phyloP scores from a whole-genome alignment of 1,140 invertebrate genomes.

The Eulimnadia texana region DNA sequence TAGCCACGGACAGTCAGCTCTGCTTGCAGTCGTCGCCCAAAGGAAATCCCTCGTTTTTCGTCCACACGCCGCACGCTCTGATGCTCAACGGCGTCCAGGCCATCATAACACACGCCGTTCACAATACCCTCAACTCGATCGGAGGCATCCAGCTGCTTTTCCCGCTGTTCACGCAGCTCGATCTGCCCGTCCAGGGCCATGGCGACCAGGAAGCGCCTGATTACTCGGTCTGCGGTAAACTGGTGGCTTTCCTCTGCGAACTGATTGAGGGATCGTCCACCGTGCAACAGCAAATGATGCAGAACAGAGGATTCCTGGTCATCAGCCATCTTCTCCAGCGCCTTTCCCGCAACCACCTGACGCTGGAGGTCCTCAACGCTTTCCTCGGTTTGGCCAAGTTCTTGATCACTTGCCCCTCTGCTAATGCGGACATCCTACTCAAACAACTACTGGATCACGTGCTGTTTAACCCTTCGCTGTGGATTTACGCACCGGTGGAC shows the following conservation, averaged over 20 bases:
- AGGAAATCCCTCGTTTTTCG: slow-evolving; percentile 91
- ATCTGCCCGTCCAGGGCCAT: slow-evolving; percentile 54
- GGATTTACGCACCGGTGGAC: slow-evolving; percentile 91
- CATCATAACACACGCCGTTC: slow-evolving; percentile 96
- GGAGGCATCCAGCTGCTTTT: slow-evolving; percentile 97
- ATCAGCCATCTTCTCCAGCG: slow-evolving; percentile 93
- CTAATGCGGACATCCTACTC: slow-evolving; percentile 81
- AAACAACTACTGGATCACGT: slow-evolving; percentile 98
- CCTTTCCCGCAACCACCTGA: slow-evolving; percentile 83
- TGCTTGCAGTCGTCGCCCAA: slow-evolving; percentile 95
- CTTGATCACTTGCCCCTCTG: slow-evolving; percentile 81
- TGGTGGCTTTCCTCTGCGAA: slow-evolving; percentile 93
- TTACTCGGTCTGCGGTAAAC: slow-evolving; percentile 48
- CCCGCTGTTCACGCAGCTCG: slow-evolving; percentile 93
- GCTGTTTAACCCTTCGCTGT: slow-evolving; percentile 94
- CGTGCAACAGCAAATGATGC: slow-evolving; percentile 97
- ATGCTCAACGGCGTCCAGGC: slow-evolving; percentile 99
- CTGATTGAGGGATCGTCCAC: slow-evolving; percentile 90
- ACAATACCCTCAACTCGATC: slow-evolving; percentile 95
- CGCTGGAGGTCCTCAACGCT: slow-evolving; percentile 77
- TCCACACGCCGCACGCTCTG: slow-evolving; percentile 95
- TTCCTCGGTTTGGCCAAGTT: slow-evolving; percentile 93
- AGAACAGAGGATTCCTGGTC: slow-evolving; percentile 92
- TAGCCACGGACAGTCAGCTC: slow-evolving; percentile 93
- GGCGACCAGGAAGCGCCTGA: neutral